Evolutionary conservation across 2,113 vertebrate genomes (phyloP), one percentile per base, ranked within the genome.

Genomic region (Oenanthe melanoleuca): DNA sequence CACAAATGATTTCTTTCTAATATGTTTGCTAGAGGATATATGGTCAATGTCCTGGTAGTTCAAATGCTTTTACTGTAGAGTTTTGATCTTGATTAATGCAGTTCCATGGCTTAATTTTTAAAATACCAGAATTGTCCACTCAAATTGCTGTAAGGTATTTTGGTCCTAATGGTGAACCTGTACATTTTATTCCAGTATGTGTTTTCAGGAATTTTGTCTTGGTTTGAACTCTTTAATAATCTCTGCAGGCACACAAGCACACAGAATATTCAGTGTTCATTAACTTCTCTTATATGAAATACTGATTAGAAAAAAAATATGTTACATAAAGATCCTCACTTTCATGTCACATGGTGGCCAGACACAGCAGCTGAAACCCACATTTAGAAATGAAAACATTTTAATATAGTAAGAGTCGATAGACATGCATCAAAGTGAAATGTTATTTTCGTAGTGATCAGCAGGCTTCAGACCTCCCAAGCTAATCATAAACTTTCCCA

Each of bases 261-360:
- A 14, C 12, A 21, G 67, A 86, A 50, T 66, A 24, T 34, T 86
- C 29, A 34, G 15, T 33, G 10, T 79, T 75, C 18, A 13, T 22
- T 85, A 13, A 71, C 65, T 79, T 88, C 53, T 88, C 38, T 86
- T 66, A 9, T 14, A 83, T 14, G 23, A 84, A 86, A 59, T 56
- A n/a, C 57, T 57, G 69, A 77, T 40, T 31, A 69, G 71, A 74
- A 57, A 74, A 89, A 13, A 37, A 52, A 15, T 8, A 20, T n/a
- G 22, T 57, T 75, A 60, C 55, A 25, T 44, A 38, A 65, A 80
- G 64, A 86, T 59, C 63, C 20, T 92, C 38, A 38, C 42, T 80
- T 92, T 71, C 61, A 34, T 93, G 84, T 93, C 96, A 92, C 66
- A 72, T 96, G 88, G 90, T 81, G 55, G 86, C 83, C 91, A 96